A percentile compares a stretch with the other conserved stretches of the same genome.
Conservation (phyloP, 2,797 vertebrate species). For the Diplodus puntazzo region DNA sequence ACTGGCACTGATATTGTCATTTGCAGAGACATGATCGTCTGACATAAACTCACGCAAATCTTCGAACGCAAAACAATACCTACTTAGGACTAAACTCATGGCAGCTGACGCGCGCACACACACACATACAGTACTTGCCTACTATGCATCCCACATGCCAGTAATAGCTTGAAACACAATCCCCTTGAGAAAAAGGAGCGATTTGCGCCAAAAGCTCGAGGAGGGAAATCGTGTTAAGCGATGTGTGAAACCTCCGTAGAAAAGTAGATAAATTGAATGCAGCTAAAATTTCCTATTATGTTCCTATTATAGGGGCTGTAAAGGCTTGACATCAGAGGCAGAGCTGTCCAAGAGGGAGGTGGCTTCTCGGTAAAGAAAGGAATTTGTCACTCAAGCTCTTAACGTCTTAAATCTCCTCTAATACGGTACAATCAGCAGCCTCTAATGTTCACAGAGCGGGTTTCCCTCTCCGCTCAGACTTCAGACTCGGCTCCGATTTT, state of each 20-base stretch:
- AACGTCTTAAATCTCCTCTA: slow-evolving; percentile 76
- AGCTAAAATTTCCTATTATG: slow-evolving; percentile 85
- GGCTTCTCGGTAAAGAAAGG: slow-evolving; percentile 76
- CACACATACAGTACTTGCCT: slow-evolving; percentile 24
- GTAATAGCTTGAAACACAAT: slow-evolving; percentile 76
- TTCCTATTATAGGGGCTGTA: slow-evolving; percentile 42
- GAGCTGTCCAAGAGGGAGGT: slow-evolving; percentile 56
- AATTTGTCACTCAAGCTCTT: slow-evolving; percentile 77
- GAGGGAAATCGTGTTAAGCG: slow-evolving; percentile 83
- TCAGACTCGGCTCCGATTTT: slow-evolving; percentile 68
- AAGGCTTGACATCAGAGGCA: slow-evolving; percentile 73
- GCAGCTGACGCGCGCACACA: slow-evolving; percentile 21
- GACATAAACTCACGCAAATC: slow-evolving; percentile 15
- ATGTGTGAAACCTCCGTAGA: slow-evolving; percentile 82
- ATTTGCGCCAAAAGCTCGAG: slow-evolving; percentile 67
- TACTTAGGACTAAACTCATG: slow-evolving; percentile 20
- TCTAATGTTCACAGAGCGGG: slow-evolving; percentile 60
- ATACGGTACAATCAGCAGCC: slow-evolving; percentile 74
- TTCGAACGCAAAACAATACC: slow-evolving; percentile 51
- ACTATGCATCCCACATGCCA: slow-evolving; percentile 20
- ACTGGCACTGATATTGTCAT: slow-evolving; percentile 49
- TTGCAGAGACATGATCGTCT: slow-evolving; percentile 35
- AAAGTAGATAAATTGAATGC: slow-evolving; percentile 79
- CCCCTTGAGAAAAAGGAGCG: slow-evolving; percentile 80
- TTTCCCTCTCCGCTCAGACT: slow-evolving; percentile 58